Conservation (phyloP, 2,113 vertebrate genomes). For the Calyptomena viridis region DNA sequence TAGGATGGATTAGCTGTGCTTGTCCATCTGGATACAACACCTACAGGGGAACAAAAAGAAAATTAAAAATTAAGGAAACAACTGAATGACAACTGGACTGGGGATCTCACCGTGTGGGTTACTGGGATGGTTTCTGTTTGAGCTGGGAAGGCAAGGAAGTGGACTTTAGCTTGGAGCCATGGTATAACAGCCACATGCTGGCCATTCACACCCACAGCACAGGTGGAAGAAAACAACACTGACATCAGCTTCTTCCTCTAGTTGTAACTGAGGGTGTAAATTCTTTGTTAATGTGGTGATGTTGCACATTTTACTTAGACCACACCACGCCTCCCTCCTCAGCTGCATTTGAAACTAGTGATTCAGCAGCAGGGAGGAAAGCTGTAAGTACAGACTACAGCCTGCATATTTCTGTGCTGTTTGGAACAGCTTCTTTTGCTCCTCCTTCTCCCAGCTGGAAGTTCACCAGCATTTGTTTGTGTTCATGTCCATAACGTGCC, state of each 20-base stretch:
- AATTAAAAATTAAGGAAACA: neutral
- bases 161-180: neutral
- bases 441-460: neutral
- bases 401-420: rapidly evolving
- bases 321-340: neutral
- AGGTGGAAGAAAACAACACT: neutral
- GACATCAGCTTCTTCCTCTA: neutral
- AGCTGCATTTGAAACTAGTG: neutral
- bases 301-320: neutral
- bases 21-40: slow-evolving; percentile 96
- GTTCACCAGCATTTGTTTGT: neutral
- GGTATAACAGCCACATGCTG: rapidly evolving
- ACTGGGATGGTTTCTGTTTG: neutral
- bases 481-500: rapidly evolving
- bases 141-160: neutral
- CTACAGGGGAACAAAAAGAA: slow-evolving; percentile 39
- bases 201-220: neutral
- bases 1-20: slow-evolving; percentile 94
- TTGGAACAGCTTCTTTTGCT: neutral
- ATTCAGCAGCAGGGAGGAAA: neutral
- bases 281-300: neutral
- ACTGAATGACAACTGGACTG: neutral
- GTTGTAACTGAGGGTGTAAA: neutral
- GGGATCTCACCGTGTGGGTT: rapidly evolving
- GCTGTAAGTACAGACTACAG: neutral